Base-by-base conservation (phyloP, 1,140 invertebrate genomes). In the Tetragnatha versicolor region DNA sequence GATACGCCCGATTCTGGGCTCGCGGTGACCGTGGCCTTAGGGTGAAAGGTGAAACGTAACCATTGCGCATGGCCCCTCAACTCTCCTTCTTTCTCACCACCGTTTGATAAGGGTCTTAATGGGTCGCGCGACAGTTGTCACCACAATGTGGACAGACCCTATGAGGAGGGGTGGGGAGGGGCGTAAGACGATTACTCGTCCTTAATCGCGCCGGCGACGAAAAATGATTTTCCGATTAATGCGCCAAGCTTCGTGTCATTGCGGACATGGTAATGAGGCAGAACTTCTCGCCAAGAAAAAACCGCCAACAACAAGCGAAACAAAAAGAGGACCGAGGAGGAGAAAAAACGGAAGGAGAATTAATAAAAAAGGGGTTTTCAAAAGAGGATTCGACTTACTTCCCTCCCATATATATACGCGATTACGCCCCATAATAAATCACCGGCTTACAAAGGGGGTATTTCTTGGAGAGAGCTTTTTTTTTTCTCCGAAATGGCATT, bases 151-250 rank as follows among this genome's bases (percentile, higher is more conserved):
- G 22, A 27, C 25, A 25, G 60, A 63, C 33, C 25, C 42, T 27
- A 25, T 10, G 9, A 10, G 33, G 9, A 35, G 66, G 31, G 3
- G 31, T 31, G 20, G 29, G 27, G 53, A 29, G 63, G 42, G 29
- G 6, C 51, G 22, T 22, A 72, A 58, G 47, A 35, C 39, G 73
- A 66, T 22, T 65, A 20, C 73, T 77, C 66, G 73, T 77, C 73
- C 73, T 66, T 77, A 77, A 77, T 77, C 73, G 61, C 22, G 39
- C 22, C 66, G 60, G 73, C 73, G 73, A 77, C 73, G 73, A 77
- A 77, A 77, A 77, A 77, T 77, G 73, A 77, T 77, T 77, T 77
- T 77, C 73, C 73, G 73, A 77, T 77, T 77, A 77, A 77, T 77
- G 73, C 53, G 58, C 72, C 53, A 73, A 60, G 72, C 10, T 65